Conservation (phyloP, 92 coral and sea anemone genomes). For the Desmophyllum pertusum region DNA sequence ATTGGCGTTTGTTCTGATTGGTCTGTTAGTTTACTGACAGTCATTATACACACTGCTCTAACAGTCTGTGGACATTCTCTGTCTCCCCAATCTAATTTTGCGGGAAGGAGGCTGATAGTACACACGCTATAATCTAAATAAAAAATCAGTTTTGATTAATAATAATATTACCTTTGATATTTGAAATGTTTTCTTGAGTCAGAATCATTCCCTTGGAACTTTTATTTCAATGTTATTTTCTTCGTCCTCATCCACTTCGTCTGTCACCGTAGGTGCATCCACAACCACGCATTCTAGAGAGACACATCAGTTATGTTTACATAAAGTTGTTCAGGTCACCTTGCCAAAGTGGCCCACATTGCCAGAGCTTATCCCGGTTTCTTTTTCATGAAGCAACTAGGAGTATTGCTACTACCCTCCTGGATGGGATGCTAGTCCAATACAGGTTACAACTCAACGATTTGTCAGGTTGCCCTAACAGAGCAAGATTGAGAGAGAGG, state of each 20-base stretch:
- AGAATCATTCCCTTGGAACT: slow-evolving; percentile 82
- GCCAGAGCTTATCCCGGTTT: no score
- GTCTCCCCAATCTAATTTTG: no score
- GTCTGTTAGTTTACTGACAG: not conserved
- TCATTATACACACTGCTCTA: not conserved
- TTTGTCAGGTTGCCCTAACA: not conserved
- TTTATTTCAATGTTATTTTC: slow-evolving; percentile 76
- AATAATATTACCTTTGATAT: slow-evolving; percentile 63
- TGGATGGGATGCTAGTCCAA: no score
- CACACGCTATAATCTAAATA: no score
- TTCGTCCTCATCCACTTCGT: slow-evolving; percentile 56
- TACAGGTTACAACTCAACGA: not conserved
- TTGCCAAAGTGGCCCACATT: not conserved
- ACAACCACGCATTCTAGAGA: slow-evolving; percentile 83
- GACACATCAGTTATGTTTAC: not conserved
- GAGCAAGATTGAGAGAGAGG: no score
- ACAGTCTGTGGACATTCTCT: no score
- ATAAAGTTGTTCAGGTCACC: not conserved
- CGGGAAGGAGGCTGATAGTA: no score
- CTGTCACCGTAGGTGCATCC: slow-evolving; percentile 44
- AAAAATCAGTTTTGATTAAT: not conserved
- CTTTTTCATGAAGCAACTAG: no score
- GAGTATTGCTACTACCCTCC: no score
- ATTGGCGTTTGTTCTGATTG: no score
- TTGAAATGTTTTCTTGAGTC: slow-evolving; percentile 75